These are phyloP conservation scores for Pandion haliaetus DNA, from an alignment of 2,113 vertebrate species.

Conservation along the genomic window DNA sequence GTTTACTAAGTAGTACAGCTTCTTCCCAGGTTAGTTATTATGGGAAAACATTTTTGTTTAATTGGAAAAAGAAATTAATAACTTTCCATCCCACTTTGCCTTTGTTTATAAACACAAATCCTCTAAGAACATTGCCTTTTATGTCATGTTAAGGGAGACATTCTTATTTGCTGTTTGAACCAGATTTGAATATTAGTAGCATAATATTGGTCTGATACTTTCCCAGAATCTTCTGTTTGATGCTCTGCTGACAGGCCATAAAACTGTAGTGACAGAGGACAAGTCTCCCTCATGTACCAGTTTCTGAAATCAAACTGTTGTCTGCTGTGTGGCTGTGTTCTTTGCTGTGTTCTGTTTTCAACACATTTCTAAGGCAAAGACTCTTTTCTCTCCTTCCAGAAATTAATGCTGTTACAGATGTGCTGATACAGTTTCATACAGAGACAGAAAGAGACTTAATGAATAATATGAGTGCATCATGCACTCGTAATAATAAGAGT, in stretches of 20 bases:
- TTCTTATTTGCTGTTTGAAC: not conserved
- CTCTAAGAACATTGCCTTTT: not conserved
- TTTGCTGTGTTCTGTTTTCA: conserved; percentile 17
- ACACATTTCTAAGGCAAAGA: not conserved
- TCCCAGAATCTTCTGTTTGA: not conserved
- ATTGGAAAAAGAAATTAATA: not conserved
- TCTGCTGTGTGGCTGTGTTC: not conserved
- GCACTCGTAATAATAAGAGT: not conserved
- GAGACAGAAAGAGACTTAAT: not conserved
- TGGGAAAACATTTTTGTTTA: not conserved
- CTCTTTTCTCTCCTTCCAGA: not conserved
- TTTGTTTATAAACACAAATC: not conserved
- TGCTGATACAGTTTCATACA: not conserved
- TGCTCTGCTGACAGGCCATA: not conserved
- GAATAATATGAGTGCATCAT: not conserved
- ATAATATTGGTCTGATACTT: not conserved
- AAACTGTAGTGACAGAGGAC: not conserved
- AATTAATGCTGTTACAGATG: not conserved
- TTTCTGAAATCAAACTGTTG: not conserved
- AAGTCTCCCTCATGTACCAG: not conserved
- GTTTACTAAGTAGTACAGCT: not conserved
- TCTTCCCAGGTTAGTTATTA: not conserved
- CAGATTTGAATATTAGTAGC: not conserved
- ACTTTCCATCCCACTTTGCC: not conserved
- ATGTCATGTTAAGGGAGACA: not conserved